Evolutionary conservation across 2,888 invertebrate genomes (phyloP).

Genomic region (Antheraea yamamai): DNA sequence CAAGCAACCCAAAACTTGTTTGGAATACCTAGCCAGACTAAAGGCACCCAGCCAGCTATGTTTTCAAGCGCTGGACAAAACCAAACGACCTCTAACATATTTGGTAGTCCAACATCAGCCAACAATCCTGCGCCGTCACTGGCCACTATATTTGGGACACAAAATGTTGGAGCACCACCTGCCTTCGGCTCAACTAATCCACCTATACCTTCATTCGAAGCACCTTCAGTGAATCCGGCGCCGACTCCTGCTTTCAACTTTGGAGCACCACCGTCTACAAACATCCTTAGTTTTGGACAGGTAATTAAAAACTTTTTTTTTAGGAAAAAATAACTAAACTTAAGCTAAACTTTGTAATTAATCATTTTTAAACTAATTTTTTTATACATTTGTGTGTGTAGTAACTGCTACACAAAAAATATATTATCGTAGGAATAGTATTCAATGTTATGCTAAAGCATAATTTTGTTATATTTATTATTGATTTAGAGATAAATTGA

Average conservation of each 20-base stretch:
- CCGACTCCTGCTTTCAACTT: conserved; percentile 59
- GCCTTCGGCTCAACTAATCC: conserved; percentile 51
- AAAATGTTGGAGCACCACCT: conserved; percentile 40
- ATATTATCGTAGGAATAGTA: too few species aligned
- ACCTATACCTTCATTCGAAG: conserved; percentile 52
- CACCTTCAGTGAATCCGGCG: conserved; percentile 40
- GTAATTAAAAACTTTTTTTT: conserved; percentile 37
- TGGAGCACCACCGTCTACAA: conserved; percentile 46
- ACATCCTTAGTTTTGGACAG: conserved; percentile 67
- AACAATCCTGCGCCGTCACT: conserved; percentile 37
- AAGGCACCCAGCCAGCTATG: conserved; percentile 43
- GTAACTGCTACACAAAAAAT: not conserved
- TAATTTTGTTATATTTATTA: too few species aligned
- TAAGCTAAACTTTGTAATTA: not conserved
- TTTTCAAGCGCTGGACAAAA: conserved; percentile 47
- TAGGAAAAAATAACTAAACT: not conserved
- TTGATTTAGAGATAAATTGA: too few species aligned
- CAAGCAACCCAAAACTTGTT: conserved; percentile 50
- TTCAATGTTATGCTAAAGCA: too few species aligned
- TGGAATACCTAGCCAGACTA: conserved; percentile 47
- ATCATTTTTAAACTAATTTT: not conserved
- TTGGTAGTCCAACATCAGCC: conserved; percentile 46
- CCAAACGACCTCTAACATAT: conserved; percentile 46
- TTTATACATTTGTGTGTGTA: too few species aligned
- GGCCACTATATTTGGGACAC: conserved; percentile 50